A percentile compares a stretch with the other conserved stretches of the same genome.
These are phyloP conservation scores for Acipenser transmontanus DNA, from an alignment of 2,797 vertebrate species.

Conservation along the genomic window DNA sequence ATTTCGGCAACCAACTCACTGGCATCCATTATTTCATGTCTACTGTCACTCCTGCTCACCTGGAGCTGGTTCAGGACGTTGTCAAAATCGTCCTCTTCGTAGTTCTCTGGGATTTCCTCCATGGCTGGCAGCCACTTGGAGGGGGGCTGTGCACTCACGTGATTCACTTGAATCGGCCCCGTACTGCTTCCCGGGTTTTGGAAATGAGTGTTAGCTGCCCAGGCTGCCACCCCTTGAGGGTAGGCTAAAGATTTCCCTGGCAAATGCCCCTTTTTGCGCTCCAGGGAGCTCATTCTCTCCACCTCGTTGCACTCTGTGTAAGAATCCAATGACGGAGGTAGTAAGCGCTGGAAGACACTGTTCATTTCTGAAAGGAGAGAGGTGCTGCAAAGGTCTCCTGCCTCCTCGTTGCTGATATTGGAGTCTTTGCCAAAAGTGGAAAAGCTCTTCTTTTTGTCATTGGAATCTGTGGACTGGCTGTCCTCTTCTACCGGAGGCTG, in stretches of 20 bases:
- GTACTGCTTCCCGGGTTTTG: constrained; percentile 79
- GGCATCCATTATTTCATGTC: constrained; percentile 95
- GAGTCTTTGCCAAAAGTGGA: constrained; percentile 91
- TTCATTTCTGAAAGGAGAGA: constrained; percentile 93
- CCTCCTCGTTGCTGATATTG: constrained; percentile 43
- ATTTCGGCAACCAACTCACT: constrained; percentile 96
- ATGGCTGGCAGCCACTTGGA: constrained; percentile 95
- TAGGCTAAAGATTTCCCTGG: constrained; percentile 75
- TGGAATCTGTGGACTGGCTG: constrained; percentile 50
- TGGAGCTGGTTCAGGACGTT: constrained; percentile 85
- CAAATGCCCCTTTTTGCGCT: constrained; percentile 77
- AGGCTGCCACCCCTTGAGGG: constrained; percentile 86
- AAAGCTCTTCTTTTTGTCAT: constrained; percentile 85
- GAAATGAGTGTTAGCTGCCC: constrained; percentile 94
- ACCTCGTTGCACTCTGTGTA: constrained; percentile 70
- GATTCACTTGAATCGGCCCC: constrained; percentile 60
- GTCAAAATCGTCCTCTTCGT: constrained; percentile 94
- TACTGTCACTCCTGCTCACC: constrained; percentile 73
- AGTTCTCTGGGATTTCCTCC: constrained; percentile 98
- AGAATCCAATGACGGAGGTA: constrained; percentile 78
- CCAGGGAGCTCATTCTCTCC: constrained; percentile 72
- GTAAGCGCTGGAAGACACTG: constrained; percentile 87
- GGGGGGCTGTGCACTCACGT: constrained; percentile 61
- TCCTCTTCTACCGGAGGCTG: constrained; percentile 62
- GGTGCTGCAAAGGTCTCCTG: constrained; percentile 71